phyloP scores from a whole-genome alignment of 2,113 vertebrate genomes.

The Tinamus guttatus region DNA sequence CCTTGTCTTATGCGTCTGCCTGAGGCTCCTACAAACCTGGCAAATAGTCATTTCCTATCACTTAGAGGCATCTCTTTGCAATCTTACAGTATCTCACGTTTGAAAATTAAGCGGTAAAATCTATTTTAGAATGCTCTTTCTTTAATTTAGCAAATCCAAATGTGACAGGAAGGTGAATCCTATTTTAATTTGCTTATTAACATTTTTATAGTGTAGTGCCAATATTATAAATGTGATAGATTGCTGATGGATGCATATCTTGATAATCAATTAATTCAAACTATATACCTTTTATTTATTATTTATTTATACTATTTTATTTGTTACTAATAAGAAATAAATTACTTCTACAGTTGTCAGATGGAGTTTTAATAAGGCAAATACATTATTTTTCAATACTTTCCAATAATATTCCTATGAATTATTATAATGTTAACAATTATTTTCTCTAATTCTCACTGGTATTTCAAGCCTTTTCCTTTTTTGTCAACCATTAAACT shows the following conservation, averaged over 20 bases:
- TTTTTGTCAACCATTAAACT: slow-evolving; percentile 34
- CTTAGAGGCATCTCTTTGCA: background rate
- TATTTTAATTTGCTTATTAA: background rate
- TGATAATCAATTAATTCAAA: background rate
- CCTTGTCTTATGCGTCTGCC: fast-evolving
- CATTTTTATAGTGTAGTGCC: background rate
- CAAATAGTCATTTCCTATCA: background rate
- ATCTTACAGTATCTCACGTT: background rate
- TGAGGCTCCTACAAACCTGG: background rate
- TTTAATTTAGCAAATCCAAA: background rate
- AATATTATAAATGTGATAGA: background rate
- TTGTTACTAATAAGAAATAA: background rate
- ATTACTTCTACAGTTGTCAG: background rate
- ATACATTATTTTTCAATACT: background rate
- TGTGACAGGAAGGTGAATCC: background rate
- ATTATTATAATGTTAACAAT: background rate
- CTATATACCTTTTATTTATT: background rate
- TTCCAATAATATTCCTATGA: background rate
- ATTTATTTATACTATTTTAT: background rate
- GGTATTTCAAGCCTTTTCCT: background rate
- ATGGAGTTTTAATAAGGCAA: background rate
- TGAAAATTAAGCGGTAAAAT: background rate
- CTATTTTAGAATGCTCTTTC: background rate
- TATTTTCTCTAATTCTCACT: background rate
- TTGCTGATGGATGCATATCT: background rate